These are phyloP conservation scores for Enteromius paludinosus DNA, from an alignment of 2,797 vertebrate genomes.

Conservation along the genomic window DNA sequence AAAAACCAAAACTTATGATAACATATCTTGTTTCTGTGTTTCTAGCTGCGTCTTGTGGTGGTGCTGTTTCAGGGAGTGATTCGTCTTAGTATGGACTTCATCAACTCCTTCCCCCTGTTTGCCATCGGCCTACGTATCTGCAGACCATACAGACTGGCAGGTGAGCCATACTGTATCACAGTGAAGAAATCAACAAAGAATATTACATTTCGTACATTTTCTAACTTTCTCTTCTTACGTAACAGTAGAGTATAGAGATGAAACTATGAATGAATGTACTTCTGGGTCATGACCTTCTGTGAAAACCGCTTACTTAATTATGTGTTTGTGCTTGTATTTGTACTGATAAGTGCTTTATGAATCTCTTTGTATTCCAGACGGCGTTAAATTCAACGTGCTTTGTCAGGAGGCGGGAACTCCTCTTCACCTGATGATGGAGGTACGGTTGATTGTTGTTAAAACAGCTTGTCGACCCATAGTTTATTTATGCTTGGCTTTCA, in stretches of 20 bases:
- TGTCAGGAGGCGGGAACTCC: constrained; percentile 85
- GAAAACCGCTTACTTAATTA: neutral
- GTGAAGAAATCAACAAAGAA: neutral
- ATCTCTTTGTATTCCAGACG: constrained; percentile 77
- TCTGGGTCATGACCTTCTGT: neutral
- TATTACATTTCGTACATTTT: neutral
- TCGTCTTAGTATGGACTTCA: constrained; percentile 87
- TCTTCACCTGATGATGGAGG: constrained; percentile 95
- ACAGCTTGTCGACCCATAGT: neutral
- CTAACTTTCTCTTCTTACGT: neutral
- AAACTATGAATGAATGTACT: neutral
- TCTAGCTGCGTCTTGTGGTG: constrained; percentile 90
- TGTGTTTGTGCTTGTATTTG: neutral
- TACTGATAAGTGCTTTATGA: neutral
- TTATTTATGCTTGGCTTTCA: neutral
- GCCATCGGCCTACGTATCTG: constrained; percentile 85
- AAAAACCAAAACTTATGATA: neutral
- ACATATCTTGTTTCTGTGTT: neutral
- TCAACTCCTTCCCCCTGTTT: constrained; percentile 93
- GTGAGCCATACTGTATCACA: constrained; percentile 68
- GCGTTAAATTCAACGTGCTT: constrained; percentile 92
- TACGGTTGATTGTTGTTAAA: constrained; percentile 58
- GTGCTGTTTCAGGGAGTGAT: constrained; percentile 91
- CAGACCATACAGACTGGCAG: constrained; percentile 87
- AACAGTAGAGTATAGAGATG: neutral